These are phyloP conservation scores for Mormyrus proboscirostris DNA, from an alignment of 2,797 vertebrate species.

Conservation along the genomic window DNA sequence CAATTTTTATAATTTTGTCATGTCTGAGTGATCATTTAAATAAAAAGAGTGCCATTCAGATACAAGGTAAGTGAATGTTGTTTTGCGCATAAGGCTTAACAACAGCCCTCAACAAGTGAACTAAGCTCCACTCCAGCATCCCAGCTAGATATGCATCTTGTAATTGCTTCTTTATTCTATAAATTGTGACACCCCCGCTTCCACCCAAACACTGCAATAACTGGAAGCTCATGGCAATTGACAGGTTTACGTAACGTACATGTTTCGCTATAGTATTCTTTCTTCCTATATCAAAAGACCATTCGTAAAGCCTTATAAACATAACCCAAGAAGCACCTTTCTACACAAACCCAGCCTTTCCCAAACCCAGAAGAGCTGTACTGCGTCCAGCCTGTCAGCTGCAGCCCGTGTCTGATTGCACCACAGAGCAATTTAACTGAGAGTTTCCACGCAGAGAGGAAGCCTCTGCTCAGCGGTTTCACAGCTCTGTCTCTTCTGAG, in stretches of 20 bases:
- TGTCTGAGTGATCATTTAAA: not conserved
- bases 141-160: not conserved
- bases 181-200: not conserved
- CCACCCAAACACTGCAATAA: not conserved
- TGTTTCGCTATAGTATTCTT: not conserved
- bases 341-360: not conserved
- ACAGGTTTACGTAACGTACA: not conserved
- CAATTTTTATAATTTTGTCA: not conserved
- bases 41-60: not conserved
- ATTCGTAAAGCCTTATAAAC: not conserved
- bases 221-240: not conserved
- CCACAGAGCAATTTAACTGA: constrained; percentile 3
- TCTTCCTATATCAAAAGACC: not conserved
- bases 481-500: not conserved
- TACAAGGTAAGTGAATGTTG: not conserved
- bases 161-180: not conserved
- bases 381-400: not conserved
- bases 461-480: not conserved
- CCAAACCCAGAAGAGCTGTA: not conserved
- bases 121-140: not conserved
- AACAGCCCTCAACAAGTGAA: not conserved
- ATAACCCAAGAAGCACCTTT: not conserved
- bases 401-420: not conserved
- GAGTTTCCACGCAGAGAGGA: not conserved
- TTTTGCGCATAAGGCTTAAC: not conserved